Evolutionary conservation across 1,140 invertebrate species (phyloP).

Genomic region (Phocides pigmalion): DNA sequence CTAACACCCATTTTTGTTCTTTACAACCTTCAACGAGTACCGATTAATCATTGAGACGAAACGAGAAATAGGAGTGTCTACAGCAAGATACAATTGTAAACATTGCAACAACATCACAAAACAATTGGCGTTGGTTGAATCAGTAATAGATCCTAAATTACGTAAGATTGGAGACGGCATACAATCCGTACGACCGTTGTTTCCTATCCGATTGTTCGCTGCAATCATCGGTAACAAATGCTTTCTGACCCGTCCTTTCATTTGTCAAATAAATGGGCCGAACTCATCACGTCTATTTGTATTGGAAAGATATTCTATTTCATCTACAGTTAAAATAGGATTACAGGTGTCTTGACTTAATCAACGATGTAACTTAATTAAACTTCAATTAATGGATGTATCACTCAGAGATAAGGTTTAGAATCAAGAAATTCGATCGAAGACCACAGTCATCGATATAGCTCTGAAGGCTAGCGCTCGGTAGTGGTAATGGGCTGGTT

Average conservation of each 20-base stretch:
- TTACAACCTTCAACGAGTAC: neutral
- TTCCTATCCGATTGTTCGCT: slow-evolving; percentile 51
- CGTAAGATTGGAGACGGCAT: slow-evolving; percentile 48
- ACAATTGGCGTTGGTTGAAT: slow-evolving; percentile 42
- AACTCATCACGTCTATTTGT: slow-evolving; percentile 29
- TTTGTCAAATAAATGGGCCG: slow-evolving; percentile 61
- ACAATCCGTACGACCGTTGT: slow-evolving; percentile 41
- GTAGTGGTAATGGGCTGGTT: too few relatives aligned
- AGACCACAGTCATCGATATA: too few relatives aligned
- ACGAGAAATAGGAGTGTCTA: slow-evolving; percentile 5
- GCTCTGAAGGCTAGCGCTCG: too few relatives aligned
- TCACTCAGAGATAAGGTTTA: too few relatives aligned
- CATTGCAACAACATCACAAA: slow-evolving; percentile 25
- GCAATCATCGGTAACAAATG: slow-evolving; percentile 52
- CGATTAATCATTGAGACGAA: neutral
- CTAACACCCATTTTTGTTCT: neutral
- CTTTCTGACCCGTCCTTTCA: slow-evolving; percentile 56
- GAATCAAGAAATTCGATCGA: too few relatives aligned
- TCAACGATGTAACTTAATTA: neutral
- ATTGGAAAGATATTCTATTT: slow-evolving; percentile 23
- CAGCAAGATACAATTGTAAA: slow-evolving; percentile 23
- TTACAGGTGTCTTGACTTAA: neutral
- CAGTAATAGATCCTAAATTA: slow-evolving; percentile 57
- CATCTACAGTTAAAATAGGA: neutral
- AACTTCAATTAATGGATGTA: too few relatives aligned